phyloP scores from a whole-genome alignment of 2,797 vertebrate species.

The Gambusia yucatana region DNA sequence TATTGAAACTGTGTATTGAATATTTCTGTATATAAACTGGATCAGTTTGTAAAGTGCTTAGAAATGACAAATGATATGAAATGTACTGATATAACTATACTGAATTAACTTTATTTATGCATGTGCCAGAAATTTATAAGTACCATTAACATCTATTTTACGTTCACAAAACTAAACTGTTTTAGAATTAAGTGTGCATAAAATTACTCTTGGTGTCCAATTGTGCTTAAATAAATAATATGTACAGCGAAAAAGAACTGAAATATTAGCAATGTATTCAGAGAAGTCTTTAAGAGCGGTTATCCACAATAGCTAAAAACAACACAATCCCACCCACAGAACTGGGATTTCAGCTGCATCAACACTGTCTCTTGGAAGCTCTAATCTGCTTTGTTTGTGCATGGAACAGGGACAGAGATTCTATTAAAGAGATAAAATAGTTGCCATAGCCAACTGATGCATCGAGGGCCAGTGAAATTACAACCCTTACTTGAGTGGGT shows the following conservation, averaged over 20 bases:
- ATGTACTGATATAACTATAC: not conserved
- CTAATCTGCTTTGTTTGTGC: constrained; percentile 78
- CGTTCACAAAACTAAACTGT: constrained; percentile 4
- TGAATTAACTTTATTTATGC: not conserved
- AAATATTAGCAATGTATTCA: constrained; percentile 6
- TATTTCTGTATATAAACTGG: not conserved
- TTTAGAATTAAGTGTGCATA: not conserved
- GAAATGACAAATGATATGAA: not conserved
- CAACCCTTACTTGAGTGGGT: constrained; percentile 73
- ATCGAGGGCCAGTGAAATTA: constrained; percentile 84
- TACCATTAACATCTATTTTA: not conserved
- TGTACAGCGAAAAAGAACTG: not conserved
- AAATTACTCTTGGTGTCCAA: not conserved
- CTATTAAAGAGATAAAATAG: constrained; percentile 82
- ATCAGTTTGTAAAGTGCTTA: not conserved
- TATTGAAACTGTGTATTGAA: not conserved
- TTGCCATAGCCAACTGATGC: constrained; percentile 82
- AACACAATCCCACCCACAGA: constrained; percentile 42
- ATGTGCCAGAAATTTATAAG: not conserved
- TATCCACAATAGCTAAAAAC: constrained; percentile 17
- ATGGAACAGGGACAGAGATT: constrained; percentile 60
- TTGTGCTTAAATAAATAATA: constrained; percentile 18
- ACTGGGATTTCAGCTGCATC: constrained; percentile 57
- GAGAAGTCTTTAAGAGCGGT: constrained; percentile 7
- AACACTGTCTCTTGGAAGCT: constrained; percentile 55